Conservation (phyloP, 2,113 vertebrate species). For the Sigmodon hispidus region DNA sequence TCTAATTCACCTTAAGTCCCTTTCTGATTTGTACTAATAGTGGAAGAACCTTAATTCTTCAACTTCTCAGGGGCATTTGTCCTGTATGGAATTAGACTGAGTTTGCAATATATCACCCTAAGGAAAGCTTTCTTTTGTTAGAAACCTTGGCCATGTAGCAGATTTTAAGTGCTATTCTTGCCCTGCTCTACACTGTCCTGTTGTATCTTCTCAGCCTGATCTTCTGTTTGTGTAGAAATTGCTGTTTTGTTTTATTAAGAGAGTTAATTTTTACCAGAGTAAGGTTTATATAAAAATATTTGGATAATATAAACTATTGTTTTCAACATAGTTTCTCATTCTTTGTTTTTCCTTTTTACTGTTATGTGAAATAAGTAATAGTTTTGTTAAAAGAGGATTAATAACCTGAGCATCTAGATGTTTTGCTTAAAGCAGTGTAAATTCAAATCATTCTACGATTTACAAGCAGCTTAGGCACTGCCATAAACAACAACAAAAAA, state of each 20-base stretch:
- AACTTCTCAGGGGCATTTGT: not conserved
- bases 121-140: not conserved
- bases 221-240: not conserved
- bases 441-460: conserved; percentile 67
- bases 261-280: conserved; percentile 32
- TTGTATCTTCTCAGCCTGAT: not conserved
- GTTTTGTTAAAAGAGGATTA: not conserved
- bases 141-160: not conserved
- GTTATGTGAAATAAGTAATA: not conserved
- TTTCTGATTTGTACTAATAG: not conserved
- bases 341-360: not conserved
- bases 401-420: conserved; percentile 5
- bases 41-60: not conserved
- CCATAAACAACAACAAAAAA: conserved; percentile 83
- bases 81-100: not conserved
- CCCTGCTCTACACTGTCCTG: not conserved
- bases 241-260: conserved; percentile 1
- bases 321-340: not conserved
- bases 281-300: not conserved
- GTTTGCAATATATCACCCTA: conserved; percentile 11
- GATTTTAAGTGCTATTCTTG: not conserved
- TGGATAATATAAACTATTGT: not conserved
- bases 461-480: conserved; percentile 65
- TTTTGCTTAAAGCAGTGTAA: conserved; percentile 15
- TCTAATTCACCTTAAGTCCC: not conserved